A percentile compares a stretch with the other conserved stretches of the same genome.
phyloP scores from a whole-genome alignment of 2,797 vertebrate species.

The Tinamus major region DNA sequence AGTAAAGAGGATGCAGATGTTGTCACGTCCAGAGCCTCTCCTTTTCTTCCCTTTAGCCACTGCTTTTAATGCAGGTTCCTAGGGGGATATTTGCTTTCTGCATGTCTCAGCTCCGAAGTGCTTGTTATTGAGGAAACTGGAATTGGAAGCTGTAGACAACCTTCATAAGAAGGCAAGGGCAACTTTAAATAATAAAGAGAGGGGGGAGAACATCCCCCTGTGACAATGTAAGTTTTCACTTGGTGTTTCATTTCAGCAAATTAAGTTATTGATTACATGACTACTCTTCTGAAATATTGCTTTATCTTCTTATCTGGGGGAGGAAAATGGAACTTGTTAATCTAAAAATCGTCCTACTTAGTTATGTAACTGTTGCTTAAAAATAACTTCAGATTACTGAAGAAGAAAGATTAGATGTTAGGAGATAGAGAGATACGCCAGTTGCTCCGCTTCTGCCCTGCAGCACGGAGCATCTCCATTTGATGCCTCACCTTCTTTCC shows the following conservation, averaged over 20 bases:
- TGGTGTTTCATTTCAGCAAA: not conserved
- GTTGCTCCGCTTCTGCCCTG: not conserved
- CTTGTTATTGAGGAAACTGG: not conserved
- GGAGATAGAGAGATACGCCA: not conserved
- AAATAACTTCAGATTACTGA: constrained; percentile 43
- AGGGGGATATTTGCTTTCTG: constrained; percentile 44
- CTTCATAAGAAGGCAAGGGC: constrained; percentile 27
- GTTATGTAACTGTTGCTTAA: constrained; percentile 49
- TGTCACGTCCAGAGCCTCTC: not conserved
- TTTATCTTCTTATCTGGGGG: constrained; percentile 35
- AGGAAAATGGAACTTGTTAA: constrained; percentile 1
- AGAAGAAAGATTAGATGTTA: not conserved
- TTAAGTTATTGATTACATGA: not conserved
- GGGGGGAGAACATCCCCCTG: not conserved
- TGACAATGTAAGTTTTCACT: not conserved
- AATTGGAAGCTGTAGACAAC: constrained; percentile 22
- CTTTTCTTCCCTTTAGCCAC: not conserved
- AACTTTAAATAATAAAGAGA: not conserved
- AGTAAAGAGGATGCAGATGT: not conserved
- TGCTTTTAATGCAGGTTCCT: constrained; percentile 25
- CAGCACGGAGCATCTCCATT: not conserved
- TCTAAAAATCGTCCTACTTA: constrained; percentile 52
- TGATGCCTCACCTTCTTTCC: not conserved
- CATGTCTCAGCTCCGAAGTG: constrained; percentile 27
- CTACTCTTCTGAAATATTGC: constrained; percentile 30